phyloP scores from a whole-genome alignment of 2,797 vertebrate genomes.

The Mus minutoides region DNA sequence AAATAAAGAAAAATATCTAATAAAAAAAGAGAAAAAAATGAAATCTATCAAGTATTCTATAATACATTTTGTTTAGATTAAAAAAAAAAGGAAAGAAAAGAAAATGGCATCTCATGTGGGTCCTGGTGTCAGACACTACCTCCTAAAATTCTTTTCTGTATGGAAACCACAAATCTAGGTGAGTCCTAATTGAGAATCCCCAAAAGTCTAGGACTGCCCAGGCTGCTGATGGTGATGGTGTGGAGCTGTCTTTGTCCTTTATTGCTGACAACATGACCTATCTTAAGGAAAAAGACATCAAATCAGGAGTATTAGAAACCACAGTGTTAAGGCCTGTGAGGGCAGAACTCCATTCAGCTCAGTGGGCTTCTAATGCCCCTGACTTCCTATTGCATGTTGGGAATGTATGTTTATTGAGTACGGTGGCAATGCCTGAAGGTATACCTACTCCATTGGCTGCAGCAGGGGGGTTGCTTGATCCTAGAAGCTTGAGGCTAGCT shows the following conservation, averaged over 20 bases:
- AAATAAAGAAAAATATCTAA: too few relatives aligned
- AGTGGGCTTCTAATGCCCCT: background rate
- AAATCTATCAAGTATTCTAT: too few relatives aligned
- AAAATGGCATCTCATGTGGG: too few relatives aligned
- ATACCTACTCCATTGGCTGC: background rate
- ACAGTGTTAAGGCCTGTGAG: background rate
- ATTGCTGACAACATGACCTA: background rate
- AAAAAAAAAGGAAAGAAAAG: too few relatives aligned
- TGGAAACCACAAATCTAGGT: background rate
- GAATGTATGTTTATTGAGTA: background rate
- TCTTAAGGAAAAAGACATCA: background rate
- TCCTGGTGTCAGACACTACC: too few relatives aligned
- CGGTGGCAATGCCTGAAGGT: background rate
- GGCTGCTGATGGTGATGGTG: too few relatives aligned
- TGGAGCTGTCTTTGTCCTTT: background rate
- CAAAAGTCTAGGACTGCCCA: background rate
- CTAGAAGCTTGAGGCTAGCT: background rate
- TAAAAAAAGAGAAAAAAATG: too few relatives aligned
- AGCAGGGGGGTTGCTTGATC: background rate
- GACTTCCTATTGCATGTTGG: background rate
- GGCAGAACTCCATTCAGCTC: background rate
- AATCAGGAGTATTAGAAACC: background rate
- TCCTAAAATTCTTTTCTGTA: background rate
- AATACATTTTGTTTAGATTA: too few relatives aligned
- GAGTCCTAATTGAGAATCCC: background rate